phyloP scores from a whole-genome alignment of 2,113 vertebrate genomes.

The Myotis yumanensis region DNA sequence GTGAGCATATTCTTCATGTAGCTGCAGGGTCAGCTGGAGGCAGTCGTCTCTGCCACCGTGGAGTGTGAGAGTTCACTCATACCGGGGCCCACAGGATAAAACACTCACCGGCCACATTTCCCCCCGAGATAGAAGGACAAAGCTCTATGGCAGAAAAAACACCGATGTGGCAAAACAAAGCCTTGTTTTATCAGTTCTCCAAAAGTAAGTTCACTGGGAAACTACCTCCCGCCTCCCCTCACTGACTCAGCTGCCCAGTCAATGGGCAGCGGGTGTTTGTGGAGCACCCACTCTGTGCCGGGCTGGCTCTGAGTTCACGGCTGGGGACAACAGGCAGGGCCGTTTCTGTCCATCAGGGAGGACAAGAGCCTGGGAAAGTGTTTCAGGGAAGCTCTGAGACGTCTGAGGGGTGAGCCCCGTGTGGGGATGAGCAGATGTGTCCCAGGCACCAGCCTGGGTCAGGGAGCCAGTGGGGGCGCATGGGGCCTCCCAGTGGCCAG shows the following conservation, averaged over 20 bases:
- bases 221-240: rapidly evolving
- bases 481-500: neutral
- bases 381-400: neutral
- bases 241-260: rapidly evolving
- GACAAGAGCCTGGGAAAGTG: neutral
- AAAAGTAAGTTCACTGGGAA: neutral
- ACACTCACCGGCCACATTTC: too few species aligned
- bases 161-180: rapidly evolving
- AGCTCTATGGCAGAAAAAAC: neutral
- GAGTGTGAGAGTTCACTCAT: neutral
- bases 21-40: neutral
- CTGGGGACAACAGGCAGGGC: neutral
- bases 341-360: rapidly evolving
- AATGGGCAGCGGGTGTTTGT: neutral
- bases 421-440: neutral
- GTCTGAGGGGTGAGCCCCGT: neutral
- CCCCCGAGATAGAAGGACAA: neutral
- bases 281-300: neutral
- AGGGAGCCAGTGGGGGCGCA: rapidly evolving
- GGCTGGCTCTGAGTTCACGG: neutral
- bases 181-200: neutral
- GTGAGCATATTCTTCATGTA: too few species aligned
- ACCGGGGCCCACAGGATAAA: neutral
- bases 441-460: neutral
- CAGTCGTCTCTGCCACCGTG: neutral